Evolutionary conservation across 1,140 invertebrate genomes (phyloP), one percentile per base, ranked within the genome.

Genomic region (Chymomyza costata): DNA sequence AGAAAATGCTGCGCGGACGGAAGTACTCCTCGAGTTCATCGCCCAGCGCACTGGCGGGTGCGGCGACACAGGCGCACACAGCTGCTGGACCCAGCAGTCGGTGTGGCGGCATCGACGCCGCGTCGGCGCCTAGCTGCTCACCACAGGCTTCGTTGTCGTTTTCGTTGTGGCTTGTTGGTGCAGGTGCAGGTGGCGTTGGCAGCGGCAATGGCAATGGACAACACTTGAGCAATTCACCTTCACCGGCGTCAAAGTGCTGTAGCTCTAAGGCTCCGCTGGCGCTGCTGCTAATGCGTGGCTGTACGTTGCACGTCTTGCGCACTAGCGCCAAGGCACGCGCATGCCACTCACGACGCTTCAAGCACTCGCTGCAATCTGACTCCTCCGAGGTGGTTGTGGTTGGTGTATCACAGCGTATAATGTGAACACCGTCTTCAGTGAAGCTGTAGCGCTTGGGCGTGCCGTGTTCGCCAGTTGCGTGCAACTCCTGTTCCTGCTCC

Each of bases 21-120:
- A 88, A 88, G 78, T 87, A 88, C 81, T 90, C 89, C 87, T 90
- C 88, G 85, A 82, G 76, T 63, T 90, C 89, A 70, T 91, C 89
- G 62, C 82, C 85, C 37, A 87, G 83, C 17, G 86, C 74, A 46
- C 56, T 43, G 34, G 58, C 25, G 34, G 59, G 31, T 18, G 89
- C 89, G 76, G 87, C 88, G 84, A 90, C 88, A 85, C 90, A 91
- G 68, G 87, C 89, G 86, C 90, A 91, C 76, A 90, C 89, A 78
- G 88, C 88, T 82, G 88, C 88, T 84, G 88, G 88, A 76, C 87
- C 87, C 83, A 87, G 86, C 81, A 88, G 86, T 65, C 88, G 87
- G 86, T 89, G 87, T 81, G 88, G 88, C 86, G 89, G 88, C 88
- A 89, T 89, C 59, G 80, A 82, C 67, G 52, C 45, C 31, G 38